Evolutionary conservation across 2,888 invertebrate species (phyloP).

Genomic region (Orthosia cruda): DNA sequence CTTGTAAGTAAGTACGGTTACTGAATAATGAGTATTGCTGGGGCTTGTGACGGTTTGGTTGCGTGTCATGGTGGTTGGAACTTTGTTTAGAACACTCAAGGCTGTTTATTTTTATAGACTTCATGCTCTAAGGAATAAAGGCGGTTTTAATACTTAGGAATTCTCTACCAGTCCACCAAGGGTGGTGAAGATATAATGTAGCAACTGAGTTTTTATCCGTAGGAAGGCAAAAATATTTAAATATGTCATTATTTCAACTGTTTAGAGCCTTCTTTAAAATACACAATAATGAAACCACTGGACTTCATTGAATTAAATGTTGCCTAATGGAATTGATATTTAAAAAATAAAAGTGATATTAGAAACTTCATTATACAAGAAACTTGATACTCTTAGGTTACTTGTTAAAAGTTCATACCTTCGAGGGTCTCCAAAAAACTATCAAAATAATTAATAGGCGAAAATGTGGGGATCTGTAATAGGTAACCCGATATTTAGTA

Average conservation of each 20-base stretch:
- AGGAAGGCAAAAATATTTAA: neutral
- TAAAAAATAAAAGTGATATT: neutral
- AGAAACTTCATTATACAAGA: constrained; percentile 17
- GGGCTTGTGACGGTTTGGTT: neutral
- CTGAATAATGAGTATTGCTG: constrained; percentile 19
- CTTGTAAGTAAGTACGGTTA: constrained; percentile 42
- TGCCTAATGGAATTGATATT: neutral
- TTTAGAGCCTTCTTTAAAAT: neutral
- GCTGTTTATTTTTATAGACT: neutral
- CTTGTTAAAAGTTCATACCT: constrained; percentile 16
- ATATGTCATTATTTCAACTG: neutral
- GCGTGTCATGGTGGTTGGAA: neutral
- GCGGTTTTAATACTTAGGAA: too few species aligned
- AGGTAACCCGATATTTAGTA: constrained; percentile 69
- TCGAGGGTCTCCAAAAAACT: constrained; percentile 42
- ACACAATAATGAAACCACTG: neutral
- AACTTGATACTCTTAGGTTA: constrained; percentile 26
- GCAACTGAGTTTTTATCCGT: too few species aligned
- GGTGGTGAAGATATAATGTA: too few species aligned
- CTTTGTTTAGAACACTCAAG: neutral
- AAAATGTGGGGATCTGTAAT: constrained; percentile 54
- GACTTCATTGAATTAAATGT: neutral
- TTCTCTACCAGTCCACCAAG: too few species aligned
- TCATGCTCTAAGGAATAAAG: too few species aligned
- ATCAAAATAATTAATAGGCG: constrained; percentile 56